Base-by-base conservation (phyloP, 2,797 vertebrate genomes). In the Zalophus californianus region DNA sequence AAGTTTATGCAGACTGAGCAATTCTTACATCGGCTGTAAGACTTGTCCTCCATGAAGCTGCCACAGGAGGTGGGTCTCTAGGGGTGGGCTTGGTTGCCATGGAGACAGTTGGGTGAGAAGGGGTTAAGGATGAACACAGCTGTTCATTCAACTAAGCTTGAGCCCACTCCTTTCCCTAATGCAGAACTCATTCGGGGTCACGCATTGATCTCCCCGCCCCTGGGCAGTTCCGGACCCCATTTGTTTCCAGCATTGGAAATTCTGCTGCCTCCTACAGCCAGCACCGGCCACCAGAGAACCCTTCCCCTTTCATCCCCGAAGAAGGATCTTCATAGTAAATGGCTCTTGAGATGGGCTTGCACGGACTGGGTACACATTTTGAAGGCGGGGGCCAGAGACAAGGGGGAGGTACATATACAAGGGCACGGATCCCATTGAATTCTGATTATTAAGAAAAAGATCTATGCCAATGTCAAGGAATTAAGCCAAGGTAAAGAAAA, bases 1-100 rank as follows among this genome's bases (percentile, higher is more conserved):
- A 90, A 92, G 94, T 95, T 92, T 92, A 83, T 80, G 78, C 90
- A 92, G 93, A 92, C 84, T 35, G 91, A 85, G 91, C 95, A 97
- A 94, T 90, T 83, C 87, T 66, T n/a, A 66, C 85, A 91, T 70
- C 70, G 68, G 73, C 95, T 75, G 32, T 93, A 95, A 78, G 91
- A 70, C 93, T 68, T 90, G 93, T 97, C 87, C 91, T 94, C 78
- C 80, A 73, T 29, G 91, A 90, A 86, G 85, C 73, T 73, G 93
- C 93, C 94, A 92, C 86, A 85, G 90, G 58, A 90, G 92, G 94
- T 82, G 86, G 80, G 54, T 92, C 87, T 88, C 91, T n/a, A 5
- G 66, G 96, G 96, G 66, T 86, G 72, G 89, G 79, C 38, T 62
- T 58, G 79, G 96, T 98, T 97, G 96, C 90, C 90, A 97, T 92